Percentiles rank a stretch among this genome's conserved stretches.
Evolutionary conservation across 2,888 invertebrate species (phyloP).

Genomic region (Netelia melanura): DNA sequence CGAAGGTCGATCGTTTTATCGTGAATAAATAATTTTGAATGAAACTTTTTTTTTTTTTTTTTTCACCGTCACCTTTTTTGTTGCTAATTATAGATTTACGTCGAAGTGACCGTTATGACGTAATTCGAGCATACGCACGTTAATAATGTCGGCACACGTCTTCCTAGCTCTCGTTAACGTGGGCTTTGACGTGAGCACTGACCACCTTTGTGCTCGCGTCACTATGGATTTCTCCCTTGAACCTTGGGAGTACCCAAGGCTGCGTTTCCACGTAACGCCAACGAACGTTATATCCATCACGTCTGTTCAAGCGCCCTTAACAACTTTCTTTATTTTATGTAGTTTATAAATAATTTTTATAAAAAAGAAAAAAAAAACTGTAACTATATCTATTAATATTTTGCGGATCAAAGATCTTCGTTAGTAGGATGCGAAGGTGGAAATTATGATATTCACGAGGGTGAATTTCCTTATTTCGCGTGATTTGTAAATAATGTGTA

Average conservation of each 20-base stretch:
- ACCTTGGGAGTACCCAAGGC: background rate
- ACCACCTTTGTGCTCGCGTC: conserved; percentile 38
- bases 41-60: background rate
- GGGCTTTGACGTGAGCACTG: conserved; percentile 42
- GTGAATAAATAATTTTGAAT: conserved; percentile 9
- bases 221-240: conserved; percentile 30
- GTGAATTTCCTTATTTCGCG: too few species aligned
- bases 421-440: too few species aligned
- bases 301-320: too few species aligned
- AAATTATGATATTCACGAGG: too few species aligned
- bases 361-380: background rate
- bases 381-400: background rate
- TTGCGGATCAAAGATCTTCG: background rate
- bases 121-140: background rate
- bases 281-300: background rate
- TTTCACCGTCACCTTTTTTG: background rate
- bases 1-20: background rate
- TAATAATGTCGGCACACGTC: background rate
- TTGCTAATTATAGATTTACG: background rate
- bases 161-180: background rate
- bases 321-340: background rate
- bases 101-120: background rate
- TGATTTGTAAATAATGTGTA: too few species aligned
- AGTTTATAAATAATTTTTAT: background rate
- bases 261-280: background rate